phyloP scores from a whole-genome alignment of 2,888 invertebrate species.

The Ganaspis brasiliensis region DNA sequence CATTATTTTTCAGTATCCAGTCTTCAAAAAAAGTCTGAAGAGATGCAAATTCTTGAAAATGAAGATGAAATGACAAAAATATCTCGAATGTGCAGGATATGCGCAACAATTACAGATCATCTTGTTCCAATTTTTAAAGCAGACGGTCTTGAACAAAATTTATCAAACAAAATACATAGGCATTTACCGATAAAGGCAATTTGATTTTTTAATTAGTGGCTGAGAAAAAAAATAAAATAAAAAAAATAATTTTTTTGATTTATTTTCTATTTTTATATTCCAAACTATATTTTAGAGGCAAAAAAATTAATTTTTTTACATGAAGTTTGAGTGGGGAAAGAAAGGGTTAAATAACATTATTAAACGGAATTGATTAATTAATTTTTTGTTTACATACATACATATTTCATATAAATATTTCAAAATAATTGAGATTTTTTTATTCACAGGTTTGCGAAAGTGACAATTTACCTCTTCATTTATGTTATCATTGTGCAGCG shows the following conservation, averaged over 20 bases:
- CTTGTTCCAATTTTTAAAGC: constrained; percentile 85
- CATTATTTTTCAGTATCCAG: constrained; percentile 61
- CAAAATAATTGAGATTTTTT: constrained; percentile 1
- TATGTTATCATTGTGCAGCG: constrained; percentile 86
- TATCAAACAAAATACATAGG: constrained; percentile 84
- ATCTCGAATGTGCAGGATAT: constrained; percentile 82
- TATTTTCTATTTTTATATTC: no score
- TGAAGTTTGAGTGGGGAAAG: no score
- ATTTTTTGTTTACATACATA: no score
- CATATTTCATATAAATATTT: no score
- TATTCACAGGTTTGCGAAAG: constrained; percentile 80
- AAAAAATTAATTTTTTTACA: no score
- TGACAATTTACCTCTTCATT: constrained; percentile 83
- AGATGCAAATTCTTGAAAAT: constrained; percentile 41
- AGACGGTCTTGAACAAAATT: constrained; percentile 84
- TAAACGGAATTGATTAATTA: no score
- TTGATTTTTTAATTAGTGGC: constrained; percentile 9
- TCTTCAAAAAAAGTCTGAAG: constrained; percentile 47
- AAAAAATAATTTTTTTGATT: no score
- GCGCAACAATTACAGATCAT: constrained; percentile 82
- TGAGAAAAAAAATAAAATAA: no score
- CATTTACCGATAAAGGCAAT: constrained; percentile 85
- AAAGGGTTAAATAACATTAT: no score
- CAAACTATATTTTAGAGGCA: no score
- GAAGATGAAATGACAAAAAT: constrained; percentile 50